Evolutionary conservation across 1,140 invertebrate species (phyloP), one percentile per base, ranked within the genome.

Genomic region (Metaphire vulgaris): DNA sequence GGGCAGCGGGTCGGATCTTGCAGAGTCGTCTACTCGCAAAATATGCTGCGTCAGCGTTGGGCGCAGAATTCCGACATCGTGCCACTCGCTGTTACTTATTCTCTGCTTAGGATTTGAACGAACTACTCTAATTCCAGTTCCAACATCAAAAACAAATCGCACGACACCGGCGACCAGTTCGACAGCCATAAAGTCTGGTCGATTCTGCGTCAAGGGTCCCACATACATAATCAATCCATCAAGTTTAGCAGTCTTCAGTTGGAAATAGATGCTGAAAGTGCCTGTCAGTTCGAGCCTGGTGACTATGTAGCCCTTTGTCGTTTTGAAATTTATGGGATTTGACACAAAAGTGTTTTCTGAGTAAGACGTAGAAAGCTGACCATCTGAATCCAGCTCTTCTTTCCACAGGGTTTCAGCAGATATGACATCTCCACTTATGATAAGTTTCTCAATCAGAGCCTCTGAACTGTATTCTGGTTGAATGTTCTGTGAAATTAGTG

Each of bases 21-120:
- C 91, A 26, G 95, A 90, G 82, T 95, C 94, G 81, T 98, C 96
- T 1, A 98, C 93, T 80, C 93, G 91, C 0, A 98, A 87, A 0
- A 93, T 93, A 83, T 97, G 94, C 76, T 94, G 91, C 81, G 92
- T 92, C 0, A 92, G 90, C 0, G 92, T 92, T 0, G 94, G 93
- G 72, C 95, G 88, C 21, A 92, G 89, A 26, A 98, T 92, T 30
- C 91, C 93, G 0, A 97, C 93, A 0, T 93, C 90, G 84, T 98
- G 96, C 96, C 95, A 98, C 82, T 91, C 89, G 82, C 96, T 95
- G 81, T 98, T 95, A 82, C 96, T 97, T 76, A 97, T 87, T 70
- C 90, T 90, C 33, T 81, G 72, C 29, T 79, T 79, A 2, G 79
- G 80, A 69, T 83, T 82, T 16, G 81, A 81, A 0, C 78, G 72